Percentiles rank a stretch among this genome's conserved stretches.
Evolutionary conservation across 2,888 invertebrate species (phyloP).

Genomic region (Agrenia bidenticulata): DNA sequence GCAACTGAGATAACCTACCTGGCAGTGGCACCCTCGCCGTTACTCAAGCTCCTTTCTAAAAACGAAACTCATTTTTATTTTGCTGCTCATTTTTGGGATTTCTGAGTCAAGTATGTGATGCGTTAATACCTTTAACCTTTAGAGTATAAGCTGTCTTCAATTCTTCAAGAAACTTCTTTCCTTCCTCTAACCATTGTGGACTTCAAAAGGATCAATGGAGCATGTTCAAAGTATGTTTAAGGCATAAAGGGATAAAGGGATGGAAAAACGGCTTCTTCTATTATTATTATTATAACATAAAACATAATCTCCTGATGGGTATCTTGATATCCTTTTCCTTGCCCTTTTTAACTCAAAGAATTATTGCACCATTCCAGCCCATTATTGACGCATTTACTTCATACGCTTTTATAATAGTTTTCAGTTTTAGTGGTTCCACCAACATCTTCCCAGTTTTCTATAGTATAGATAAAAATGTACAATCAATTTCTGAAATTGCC

Average conservation of each 20-base stretch:
- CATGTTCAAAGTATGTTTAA: constrained; percentile 6
- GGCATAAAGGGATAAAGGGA: not conserved
- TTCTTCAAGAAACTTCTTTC: not conserved
- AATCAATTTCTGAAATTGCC: no score
- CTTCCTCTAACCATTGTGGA: not conserved
- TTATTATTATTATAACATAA: constrained; percentile 11
- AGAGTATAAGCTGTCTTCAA: no score
- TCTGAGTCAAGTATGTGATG: constrained; percentile 3
- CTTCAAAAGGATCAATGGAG: constrained; percentile 3
- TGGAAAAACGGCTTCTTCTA: constrained; percentile 2
- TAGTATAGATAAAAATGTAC: no score
- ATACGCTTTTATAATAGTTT: not conserved
- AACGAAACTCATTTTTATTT: not conserved
- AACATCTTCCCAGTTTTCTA: no score
- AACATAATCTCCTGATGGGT: not conserved
- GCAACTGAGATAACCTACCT: not conserved
- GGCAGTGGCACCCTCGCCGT: constrained; percentile 1
- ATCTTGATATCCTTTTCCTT: not conserved
- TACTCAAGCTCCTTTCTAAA: not conserved
- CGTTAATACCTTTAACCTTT: not conserved
- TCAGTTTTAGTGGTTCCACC: not conserved
- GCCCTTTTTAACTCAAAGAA: not conserved
- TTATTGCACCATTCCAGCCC: constrained; percentile 43
- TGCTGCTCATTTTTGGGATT: constrained; percentile 7
- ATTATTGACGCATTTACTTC: constrained; percentile 41